phyloP scores from a whole-genome alignment of 2,888 invertebrate genomes.

The Gari tellinella region DNA sequence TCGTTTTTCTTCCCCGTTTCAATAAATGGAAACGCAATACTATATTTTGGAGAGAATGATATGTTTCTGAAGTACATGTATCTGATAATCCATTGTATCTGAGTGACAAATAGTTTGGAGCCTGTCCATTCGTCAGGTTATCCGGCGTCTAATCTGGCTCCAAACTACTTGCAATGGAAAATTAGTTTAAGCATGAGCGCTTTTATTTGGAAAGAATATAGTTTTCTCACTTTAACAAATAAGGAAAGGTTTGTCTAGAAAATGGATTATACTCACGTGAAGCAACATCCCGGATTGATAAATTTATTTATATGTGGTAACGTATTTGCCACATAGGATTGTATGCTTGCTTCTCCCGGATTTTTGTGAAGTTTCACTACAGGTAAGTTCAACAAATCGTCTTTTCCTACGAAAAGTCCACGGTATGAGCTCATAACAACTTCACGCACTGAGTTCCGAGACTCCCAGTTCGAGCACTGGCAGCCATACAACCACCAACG shows the following conservation, averaged over 20 bases:
- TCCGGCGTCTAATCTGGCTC: too few relatives aligned
- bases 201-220: too few relatives aligned
- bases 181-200: too few relatives aligned
- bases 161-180: too few relatives aligned
- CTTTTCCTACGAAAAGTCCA: slow-evolving; percentile 63
- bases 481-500: slow-evolving; percentile 64
- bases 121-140: too few relatives aligned
- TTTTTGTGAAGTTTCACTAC: slow-evolving; percentile 63
- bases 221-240: too few relatives aligned
- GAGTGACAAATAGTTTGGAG: too few relatives aligned
- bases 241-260: neutral
- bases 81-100: too few relatives aligned
- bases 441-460: slow-evolving; percentile 54
- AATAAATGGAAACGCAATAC: too few relatives aligned
- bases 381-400: slow-evolving; percentile 55
- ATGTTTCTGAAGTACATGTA: too few relatives aligned
- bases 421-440: slow-evolving; percentile 64
- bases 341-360: slow-evolving; percentile 47
- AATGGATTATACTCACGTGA: slow-evolving; percentile 43
- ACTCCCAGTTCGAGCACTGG: slow-evolving; percentile 61
- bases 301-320: slow-evolving; percentile 53
- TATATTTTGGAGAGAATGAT: too few relatives aligned
- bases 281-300: slow-evolving; percentile 58
- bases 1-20: too few relatives aligned
- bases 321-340: slow-evolving; percentile 59